A percentile compares a stretch with the other conserved stretches of the same genome.
Conservation (phyloP, 2,797 vertebrate species). For the Alectoris magna region DNA sequence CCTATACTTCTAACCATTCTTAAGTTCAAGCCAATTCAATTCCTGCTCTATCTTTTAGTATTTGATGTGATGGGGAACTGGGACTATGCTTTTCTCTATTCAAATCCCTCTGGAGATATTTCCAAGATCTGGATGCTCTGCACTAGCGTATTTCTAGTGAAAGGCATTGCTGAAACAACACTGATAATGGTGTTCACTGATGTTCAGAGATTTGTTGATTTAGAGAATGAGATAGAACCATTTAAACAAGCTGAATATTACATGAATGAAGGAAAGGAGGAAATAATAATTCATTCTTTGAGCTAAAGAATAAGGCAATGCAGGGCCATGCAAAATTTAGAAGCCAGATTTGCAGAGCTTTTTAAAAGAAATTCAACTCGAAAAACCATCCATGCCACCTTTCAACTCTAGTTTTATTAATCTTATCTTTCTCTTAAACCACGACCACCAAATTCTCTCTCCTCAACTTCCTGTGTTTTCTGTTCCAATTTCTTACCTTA, state of each 20-base stretch:
- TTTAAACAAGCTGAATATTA: constrained; percentile 19
- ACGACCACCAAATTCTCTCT: neutral
- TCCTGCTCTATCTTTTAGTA: neutral
- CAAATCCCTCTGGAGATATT: neutral
- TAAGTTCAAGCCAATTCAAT: neutral
- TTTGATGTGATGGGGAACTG: neutral
- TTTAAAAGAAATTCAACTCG: neutral
- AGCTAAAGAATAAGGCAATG: neutral
- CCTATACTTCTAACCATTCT: neutral
- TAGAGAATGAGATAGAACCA: neutral
- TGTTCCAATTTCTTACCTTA: neutral
- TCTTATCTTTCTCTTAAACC: neutral
- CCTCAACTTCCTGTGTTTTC: neutral
- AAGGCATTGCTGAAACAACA: neutral
- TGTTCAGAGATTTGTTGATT: neutral
- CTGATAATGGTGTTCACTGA: neutral
- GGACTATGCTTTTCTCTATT: neutral
- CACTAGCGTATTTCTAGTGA: neutral
- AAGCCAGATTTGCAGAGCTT: neutral
- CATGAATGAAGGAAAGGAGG: neutral
- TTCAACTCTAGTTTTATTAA: neutral
- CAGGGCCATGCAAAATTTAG: neutral
- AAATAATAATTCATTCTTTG: neutral
- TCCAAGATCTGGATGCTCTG: neutral
- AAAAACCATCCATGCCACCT: neutral